phyloP scores from a whole-genome alignment of 2,888 invertebrate species.

The Luffia ferchaultella region DNA sequence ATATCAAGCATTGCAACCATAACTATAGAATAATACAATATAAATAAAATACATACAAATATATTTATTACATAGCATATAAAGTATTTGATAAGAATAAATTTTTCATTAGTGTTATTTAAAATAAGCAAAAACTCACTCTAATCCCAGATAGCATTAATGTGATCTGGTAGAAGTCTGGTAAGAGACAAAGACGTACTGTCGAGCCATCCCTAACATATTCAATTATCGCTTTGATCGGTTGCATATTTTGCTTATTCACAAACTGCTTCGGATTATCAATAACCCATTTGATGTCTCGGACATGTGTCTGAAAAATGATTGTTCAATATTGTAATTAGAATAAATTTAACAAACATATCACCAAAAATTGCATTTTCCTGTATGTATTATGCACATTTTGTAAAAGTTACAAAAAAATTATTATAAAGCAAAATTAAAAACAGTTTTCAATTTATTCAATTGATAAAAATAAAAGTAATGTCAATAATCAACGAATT shows the following conservation, averaged over 20 bases:
- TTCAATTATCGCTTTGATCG: conserved; percentile 93
- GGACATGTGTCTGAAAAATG: conserved; percentile 71
- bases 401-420: conserved; percentile 12
- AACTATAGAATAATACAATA: too few relatives aligned
- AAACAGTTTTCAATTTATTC: not conserved
- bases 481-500: conserved; percentile 14
- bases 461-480: not conserved
- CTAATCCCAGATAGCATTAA: conserved; percentile 95
- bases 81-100: conserved; percentile 1
- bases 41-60: not conserved
- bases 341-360: conserved; percentile 5
- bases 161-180: conserved; percentile 91
- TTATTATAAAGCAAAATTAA: not conserved
- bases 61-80: not conserved
- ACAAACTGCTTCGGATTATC: conserved; percentile 79
- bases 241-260: conserved; percentile 85
- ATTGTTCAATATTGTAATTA: too few relatives aligned
- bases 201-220: conserved; percentile 98
- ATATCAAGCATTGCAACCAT: too few relatives aligned
- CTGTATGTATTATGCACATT: conserved; percentile 1
- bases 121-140: conserved; percentile 49
- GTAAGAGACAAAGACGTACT: conserved; percentile 88
- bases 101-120: conserved; percentile 7
- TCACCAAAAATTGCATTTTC: not conserved
- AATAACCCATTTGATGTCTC: conserved; percentile 88